Base-by-base conservation (phyloP, 2,888 invertebrate species). In the Coleophora deauratella region DNA sequence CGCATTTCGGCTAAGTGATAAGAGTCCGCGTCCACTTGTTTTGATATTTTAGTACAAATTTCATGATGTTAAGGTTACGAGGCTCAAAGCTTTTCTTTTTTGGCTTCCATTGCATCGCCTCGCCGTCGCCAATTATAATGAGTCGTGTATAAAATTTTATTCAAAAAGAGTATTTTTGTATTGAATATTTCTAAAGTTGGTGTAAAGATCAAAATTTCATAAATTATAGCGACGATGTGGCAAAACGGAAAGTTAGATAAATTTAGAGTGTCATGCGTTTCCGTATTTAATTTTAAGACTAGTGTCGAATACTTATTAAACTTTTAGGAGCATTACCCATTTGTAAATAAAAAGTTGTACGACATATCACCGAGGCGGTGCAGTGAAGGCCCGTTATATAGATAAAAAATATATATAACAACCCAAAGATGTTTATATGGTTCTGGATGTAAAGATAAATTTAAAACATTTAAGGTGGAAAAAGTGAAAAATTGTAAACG, bases 251-350 rank as follows among this genome's bases (percentile, higher is more conserved):
- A 64, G 74, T 79, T 86, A 86, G 85, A 66, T 84, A 79, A 84
- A 76, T 78, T 81, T 86, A 85, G 82, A 79, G 66, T 75, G 82
- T 81, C 84, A 81, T 81, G 71, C 80, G 79, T 86, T 86, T 86
- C 86, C 85, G 84, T 86, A 86, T 87, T 82, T 86, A 87, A 85
- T 86, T 86, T 86, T 86, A 87, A 87, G 87, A 80, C 82, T 87
- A 87, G 87, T 70, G 76, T 86, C 80, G 88, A 81, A 76, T 21
- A 21, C 21, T 31, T 88, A 88, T 86, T 82, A 87, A 88, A 88
- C 82, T 79, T 89, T 90, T 89, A 90, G 89, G 89, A 87, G 76
- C 89, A 89, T 88, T 88, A 88, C 88, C 88, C 89, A 89, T 88
- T 88, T 90, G 90, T 90, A 90, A 87, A 87, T 87, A 90, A 79